Evolutionary conservation across 2,797 vertebrate species (phyloP).

Genomic region (Sebastes steindachneri): DNA sequence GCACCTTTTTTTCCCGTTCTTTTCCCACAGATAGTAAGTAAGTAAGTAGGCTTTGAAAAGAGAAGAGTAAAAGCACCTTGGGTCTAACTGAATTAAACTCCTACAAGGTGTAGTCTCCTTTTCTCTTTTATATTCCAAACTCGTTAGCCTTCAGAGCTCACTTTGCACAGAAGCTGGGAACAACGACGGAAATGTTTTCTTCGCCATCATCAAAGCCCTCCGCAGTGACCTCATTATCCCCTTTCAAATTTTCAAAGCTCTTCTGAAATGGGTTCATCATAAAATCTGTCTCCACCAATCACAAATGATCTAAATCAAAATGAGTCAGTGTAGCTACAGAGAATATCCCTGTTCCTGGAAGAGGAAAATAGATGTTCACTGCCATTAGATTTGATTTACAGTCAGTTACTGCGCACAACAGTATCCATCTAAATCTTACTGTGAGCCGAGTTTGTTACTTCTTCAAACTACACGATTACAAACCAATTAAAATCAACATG

Average conservation of each 20-base stretch:
- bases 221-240: constrained; percentile 50
- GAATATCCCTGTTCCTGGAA: background rate
- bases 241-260: constrained; percentile 33
- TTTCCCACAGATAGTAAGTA: background rate
- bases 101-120: background rate
- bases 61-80: constrained; percentile 17
- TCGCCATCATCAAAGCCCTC: constrained; percentile 28
- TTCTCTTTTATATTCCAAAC: constrained; percentile 27
- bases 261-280: constrained; percentile 31
- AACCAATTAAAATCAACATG: background rate
- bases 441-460: background rate
- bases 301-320: constrained; percentile 39
- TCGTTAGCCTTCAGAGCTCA: background rate
- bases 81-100: constrained; percentile 34
- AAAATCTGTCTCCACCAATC: constrained; percentile 26
- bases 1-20: background rate
- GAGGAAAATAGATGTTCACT: constrained; percentile 13
- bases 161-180: background rate
- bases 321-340: background rate
- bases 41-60: background rate
- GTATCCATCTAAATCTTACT: background rate
- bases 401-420: background rate
- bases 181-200: constrained; percentile 2
- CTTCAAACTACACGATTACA: background rate
- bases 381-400: constrained; percentile 11